Percentiles rank a stretch among this genome's conserved stretches.
phyloP scores from a whole-genome alignment of 2,888 invertebrate genomes.

The Hedychridium roseum region DNA sequence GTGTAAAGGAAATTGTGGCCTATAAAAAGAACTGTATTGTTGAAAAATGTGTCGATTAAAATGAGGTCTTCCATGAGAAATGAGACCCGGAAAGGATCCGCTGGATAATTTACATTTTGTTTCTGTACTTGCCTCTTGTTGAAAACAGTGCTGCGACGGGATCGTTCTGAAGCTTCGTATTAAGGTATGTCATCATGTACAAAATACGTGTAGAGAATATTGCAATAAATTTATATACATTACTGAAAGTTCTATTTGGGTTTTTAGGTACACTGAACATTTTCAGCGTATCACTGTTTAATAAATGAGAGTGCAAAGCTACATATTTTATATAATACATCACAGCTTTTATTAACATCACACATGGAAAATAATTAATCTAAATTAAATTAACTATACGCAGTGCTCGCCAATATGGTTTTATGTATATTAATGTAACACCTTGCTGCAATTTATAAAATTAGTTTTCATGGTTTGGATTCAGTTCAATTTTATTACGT shows the following conservation, averaged over 20 bases:
- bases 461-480: neutral
- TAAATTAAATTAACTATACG: too few relatives aligned
- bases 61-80: slow-evolving; percentile 51
- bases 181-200: neutral
- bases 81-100: slow-evolving; percentile 33
- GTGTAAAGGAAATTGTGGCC: slow-evolving; percentile 29
- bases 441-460: neutral
- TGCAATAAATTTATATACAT: slow-evolving; percentile 46
- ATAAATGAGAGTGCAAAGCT: slow-evolving; percentile 10
- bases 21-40: slow-evolving; percentile 31
- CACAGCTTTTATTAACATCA: slow-evolving; percentile 44
- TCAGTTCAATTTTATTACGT: slow-evolving; percentile 8
- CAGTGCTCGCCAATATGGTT: too few relatives aligned
- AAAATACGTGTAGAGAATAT: slow-evolving; percentile 4
- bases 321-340: slow-evolving; percentile 30
- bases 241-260: slow-evolving; percentile 3
- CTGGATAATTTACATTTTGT: slow-evolving; percentile 20
- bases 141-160: slow-evolving; percentile 20
- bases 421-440: slow-evolving; percentile 1
- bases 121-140: slow-evolving; percentile 19
- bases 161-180: slow-evolving; percentile 17
- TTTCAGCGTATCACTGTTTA: too few relatives aligned
- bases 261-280: neutral
- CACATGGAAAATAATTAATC: slow-evolving; percentile 23
- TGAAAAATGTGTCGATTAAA: slow-evolving; percentile 38